These are phyloP conservation scores for Neoniphon sammara DNA, from an alignment of 2,797 vertebrate genomes.

Conservation along the genomic window DNA sequence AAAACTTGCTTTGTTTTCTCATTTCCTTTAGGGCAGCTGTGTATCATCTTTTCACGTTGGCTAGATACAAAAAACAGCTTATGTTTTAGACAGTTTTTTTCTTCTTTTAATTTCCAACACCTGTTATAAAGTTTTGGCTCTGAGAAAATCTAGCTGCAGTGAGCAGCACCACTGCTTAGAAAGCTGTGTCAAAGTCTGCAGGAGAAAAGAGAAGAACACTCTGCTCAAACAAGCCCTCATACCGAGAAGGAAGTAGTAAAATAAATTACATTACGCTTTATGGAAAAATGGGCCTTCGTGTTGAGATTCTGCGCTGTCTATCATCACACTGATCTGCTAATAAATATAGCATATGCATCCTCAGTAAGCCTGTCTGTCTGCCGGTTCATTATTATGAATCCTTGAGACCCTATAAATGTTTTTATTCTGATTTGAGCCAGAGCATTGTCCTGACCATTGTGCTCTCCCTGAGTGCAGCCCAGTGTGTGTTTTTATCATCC, in stretches of 20 bases:
- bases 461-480: constrained; percentile 45
- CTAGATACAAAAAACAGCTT: constrained; percentile 5
- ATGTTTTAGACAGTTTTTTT: constrained; percentile 9
- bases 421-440: constrained; percentile 51
- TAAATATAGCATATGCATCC: constrained; percentile 35
- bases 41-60: constrained; percentile 1
- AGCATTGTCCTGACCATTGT: constrained; percentile 60
- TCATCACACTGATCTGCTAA: constrained; percentile 35
- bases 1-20: not conserved
- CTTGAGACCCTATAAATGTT: constrained; percentile 54
- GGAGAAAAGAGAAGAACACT: constrained; percentile 25
- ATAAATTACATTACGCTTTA: constrained; percentile 67
- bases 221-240: constrained; percentile 49
- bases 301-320: constrained; percentile 51
- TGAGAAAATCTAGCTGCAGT: constrained; percentile 14
- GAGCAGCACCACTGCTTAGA: not conserved
- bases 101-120: constrained; percentile 58
- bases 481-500: constrained; percentile 73
- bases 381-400: constrained; percentile 58
- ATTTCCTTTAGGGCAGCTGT: not conserved
- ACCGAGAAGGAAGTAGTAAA: constrained; percentile 72
- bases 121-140: constrained; percentile 52
- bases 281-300: constrained; percentile 59
- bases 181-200: constrained; percentile 15
- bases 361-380: constrained; percentile 45